Evolutionary conservation across 2,888 invertebrate species (phyloP).

Genomic region (Pasiphila rectangulata): DNA sequence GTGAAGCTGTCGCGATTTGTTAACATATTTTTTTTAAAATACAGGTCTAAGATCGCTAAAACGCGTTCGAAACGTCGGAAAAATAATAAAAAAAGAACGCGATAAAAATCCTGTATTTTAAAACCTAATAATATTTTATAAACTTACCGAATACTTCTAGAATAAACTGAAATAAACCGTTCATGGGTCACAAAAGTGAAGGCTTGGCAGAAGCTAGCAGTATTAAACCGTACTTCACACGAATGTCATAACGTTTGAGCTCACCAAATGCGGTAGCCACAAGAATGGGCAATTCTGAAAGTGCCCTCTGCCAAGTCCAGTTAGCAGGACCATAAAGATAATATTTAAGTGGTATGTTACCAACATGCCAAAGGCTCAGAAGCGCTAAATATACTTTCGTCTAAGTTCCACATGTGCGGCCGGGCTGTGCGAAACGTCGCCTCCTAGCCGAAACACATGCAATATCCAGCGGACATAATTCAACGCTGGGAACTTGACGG

Average conservation of each 20-base stretch:
- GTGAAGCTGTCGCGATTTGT: too few species aligned
- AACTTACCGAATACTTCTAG: too few species aligned
- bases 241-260: not conserved
- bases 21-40: too few species aligned
- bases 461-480: constrained; percentile 37
- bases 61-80: too few species aligned
- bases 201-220: too few species aligned
- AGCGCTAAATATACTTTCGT: constrained; percentile 17
- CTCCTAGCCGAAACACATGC: constrained; percentile 35
- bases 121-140: too few species aligned
- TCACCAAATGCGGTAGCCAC: not conserved
- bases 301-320: constrained; percentile 2
- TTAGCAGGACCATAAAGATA: not conserved
- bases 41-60: too few species aligned
- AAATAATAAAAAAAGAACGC: too few species aligned
- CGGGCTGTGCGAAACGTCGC: constrained; percentile 20
- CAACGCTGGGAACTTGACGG: constrained; percentile 31
- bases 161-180: too few species aligned
- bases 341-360: constrained; percentile 5
- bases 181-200: too few species aligned
- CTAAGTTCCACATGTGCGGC: constrained; percentile 19
- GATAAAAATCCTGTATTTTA: too few species aligned
- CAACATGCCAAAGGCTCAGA: constrained; percentile 4
- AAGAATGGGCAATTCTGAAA: constrained; percentile 1
- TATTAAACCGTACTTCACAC: too few species aligned